A percentile compares a stretch with the other conserved stretches of the same genome.
Conservation (phyloP, 2,797 vertebrate genomes). For the Nannoperca obscura region DNA sequence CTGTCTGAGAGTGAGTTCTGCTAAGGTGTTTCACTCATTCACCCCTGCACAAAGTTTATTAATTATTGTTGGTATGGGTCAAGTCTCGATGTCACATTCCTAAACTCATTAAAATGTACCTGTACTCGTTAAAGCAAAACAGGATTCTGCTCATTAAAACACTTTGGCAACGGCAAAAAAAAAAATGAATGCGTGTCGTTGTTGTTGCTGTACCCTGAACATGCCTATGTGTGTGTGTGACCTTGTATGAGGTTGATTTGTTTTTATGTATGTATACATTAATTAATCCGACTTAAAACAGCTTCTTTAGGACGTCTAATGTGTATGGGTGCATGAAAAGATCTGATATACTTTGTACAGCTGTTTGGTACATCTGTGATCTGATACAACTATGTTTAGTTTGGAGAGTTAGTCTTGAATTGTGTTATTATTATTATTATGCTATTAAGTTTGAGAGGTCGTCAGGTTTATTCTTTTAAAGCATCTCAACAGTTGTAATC, state of each 20-base stretch:
- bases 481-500: not conserved
- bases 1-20: not conserved
- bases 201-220: not conserved
- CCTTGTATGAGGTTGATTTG: not conserved
- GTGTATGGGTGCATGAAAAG: not conserved
- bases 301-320: not conserved
- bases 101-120: slow-evolving; percentile 29
- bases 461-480: not conserved
- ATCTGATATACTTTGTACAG: not conserved
- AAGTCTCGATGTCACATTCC: not conserved
- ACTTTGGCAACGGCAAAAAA: slow-evolving; percentile 1
- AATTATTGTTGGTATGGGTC: not conserved
- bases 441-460: too few species aligned
- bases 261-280: not conserved
- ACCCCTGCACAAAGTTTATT: not conserved
- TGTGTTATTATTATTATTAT: too few species aligned
- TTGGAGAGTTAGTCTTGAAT: not conserved
- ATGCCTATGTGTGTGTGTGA: not conserved
- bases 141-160: slow-evolving; percentile 25
- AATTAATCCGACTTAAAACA: too few species aligned
- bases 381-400: not conserved
- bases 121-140: slow-evolving; percentile 17
- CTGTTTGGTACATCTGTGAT: not conserved
- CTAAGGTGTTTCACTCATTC: not conserved
- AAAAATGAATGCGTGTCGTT: not conserved